Evolutionary conservation across 2,888 invertebrate genomes (phyloP).

Genomic region (Melanotus villosus): DNA sequence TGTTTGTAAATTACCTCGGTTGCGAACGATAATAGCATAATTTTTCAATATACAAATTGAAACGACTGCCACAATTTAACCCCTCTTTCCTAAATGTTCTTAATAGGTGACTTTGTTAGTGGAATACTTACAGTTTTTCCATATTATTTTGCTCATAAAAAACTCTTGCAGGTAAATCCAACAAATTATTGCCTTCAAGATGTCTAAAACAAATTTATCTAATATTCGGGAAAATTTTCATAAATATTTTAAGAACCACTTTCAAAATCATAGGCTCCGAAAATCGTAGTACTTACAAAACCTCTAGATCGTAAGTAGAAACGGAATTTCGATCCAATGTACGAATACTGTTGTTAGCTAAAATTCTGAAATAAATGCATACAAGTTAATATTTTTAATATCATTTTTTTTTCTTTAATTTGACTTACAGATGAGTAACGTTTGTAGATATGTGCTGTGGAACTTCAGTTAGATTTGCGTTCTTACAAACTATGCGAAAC

Average conservation of each 20-base stretch:
- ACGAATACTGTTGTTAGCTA: constrained; percentile 61
- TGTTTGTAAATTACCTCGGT: too few relatives aligned
- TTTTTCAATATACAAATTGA: too few relatives aligned
- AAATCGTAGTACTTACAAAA: constrained; percentile 44
- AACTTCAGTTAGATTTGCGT: not conserved
- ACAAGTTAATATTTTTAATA: constrained; percentile 1
- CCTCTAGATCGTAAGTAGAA: constrained; percentile 51
- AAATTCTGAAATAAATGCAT: constrained; percentile 57
- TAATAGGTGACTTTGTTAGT: too few relatives aligned
- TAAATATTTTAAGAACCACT: too few relatives aligned
- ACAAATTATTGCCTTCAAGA: constrained; percentile 55
- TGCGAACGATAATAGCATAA: too few relatives aligned
- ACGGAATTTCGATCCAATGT: constrained; percentile 55
- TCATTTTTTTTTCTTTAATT: not conserved
- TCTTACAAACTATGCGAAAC: not conserved
- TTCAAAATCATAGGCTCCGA: too few relatives aligned
- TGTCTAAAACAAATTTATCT: constrained; percentile 51
- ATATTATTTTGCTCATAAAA: constrained; percentile 47
- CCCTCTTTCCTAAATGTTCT: too few relatives aligned
- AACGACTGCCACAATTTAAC: too few relatives aligned
- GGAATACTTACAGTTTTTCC: not conserved
- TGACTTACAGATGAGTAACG: constrained; percentile 61
- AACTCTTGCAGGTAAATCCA: constrained; percentile 48
- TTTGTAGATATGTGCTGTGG: constrained; percentile 56
- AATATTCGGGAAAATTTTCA: too few relatives aligned